Evolutionary conservation across 2,888 invertebrate species (phyloP).

Genomic region (Meloe dianella): DNA sequence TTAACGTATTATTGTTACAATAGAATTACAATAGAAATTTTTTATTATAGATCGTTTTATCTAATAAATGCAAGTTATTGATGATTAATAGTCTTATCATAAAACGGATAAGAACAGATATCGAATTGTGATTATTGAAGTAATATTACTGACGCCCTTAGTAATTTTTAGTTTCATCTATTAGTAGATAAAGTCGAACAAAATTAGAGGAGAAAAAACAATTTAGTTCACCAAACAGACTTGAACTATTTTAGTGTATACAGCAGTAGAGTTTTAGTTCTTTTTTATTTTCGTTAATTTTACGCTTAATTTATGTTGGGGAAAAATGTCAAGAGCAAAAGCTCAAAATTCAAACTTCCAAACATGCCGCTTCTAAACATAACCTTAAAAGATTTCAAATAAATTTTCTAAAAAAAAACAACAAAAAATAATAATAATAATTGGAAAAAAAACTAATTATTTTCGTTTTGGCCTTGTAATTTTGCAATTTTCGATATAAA

Average conservation of each 20-base stretch:
- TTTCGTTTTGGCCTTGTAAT: neutral
- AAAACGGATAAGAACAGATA: neutral
- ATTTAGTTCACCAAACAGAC: neutral
- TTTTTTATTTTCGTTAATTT: neutral
- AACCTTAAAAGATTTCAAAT: slow-evolving; percentile 5
- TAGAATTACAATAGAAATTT: neutral
- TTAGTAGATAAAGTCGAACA: neutral
- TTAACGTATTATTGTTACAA: neutral
- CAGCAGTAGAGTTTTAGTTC: neutral
- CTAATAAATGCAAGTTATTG: neutral
- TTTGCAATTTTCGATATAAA: slow-evolving; percentile 1
- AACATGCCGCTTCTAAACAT: neutral
- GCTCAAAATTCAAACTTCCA: neutral
- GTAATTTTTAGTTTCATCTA: neutral
- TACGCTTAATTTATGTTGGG: neutral
- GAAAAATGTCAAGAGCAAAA: slow-evolving; percentile 10
- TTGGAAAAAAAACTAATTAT: neutral
- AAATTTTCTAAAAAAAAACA: neutral
- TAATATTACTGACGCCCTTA: neutral
- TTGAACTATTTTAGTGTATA: neutral
- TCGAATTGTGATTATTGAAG: neutral
- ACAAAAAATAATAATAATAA: neutral
- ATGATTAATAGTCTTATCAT: neutral
- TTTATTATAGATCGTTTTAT: neutral
- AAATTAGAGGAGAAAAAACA: neutral